Evolutionary conservation across 2,113 vertebrate genomes (phyloP), one percentile per base, ranked within the genome.

Genomic region (Microcebus lehilahytsara): DNA sequence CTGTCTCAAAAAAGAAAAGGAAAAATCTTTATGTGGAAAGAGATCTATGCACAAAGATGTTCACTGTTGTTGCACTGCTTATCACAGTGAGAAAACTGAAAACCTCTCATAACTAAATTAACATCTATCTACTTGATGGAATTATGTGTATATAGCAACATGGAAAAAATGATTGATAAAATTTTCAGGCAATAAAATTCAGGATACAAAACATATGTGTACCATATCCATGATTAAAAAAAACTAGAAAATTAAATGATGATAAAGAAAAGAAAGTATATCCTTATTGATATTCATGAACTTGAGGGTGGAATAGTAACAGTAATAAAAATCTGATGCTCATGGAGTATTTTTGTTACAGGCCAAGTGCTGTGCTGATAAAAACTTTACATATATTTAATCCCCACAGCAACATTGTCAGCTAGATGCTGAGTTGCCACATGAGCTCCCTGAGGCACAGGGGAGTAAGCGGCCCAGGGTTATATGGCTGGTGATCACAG

Each of bases 391-490:
- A 8, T 72, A 20, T 17, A 56, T 9, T 5, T 5, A 22, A 2
- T 67, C 40, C 58, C 25, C 34, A 32, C 5, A 3, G 42, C 25
- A 20, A 0, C 30, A 3, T 25, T 90, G 13, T 62, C 53, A 74
- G 58, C 40, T 51, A 40, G 71, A 42, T n/a, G 3, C 46, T 40
- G 0, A 14, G 0, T 16, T 32, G 42, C 2, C 30, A 40, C 74
- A n/a, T 0, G 20, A 75, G 23, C 51, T 51, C 22, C 3, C 11
- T 6, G 77, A 81, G 58, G 10, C 19, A 3, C 34, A 49, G 80
- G 5, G 53, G 16, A 14, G 42, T 11, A 0, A 16, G 25, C 4
- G 12, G 17, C 25, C 46, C 2, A 2, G 34, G 19, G 37, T 32
- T 9, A 2, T 6, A 2, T 4, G 49, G 69, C 77, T 9, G 23